A percentile compares a stretch with the other conserved stretches of the same genome.
phyloP scores from a whole-genome alignment of 2,113 vertebrate genomes.

The Pterocles gutturalis region DNA sequence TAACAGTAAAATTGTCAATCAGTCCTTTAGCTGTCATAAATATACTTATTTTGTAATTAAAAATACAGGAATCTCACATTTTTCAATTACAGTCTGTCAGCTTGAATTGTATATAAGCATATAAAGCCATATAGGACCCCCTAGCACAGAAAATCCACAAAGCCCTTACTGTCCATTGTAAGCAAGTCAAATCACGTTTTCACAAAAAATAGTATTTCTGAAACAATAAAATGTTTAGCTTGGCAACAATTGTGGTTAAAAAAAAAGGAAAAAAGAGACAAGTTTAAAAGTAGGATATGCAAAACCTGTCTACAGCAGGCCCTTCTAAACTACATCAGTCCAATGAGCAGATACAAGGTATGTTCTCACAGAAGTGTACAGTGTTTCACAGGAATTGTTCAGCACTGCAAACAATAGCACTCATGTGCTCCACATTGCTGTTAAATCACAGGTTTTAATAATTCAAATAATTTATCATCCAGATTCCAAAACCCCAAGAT shows the following conservation, averaged over 20 bases:
- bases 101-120: constrained; percentile 29
- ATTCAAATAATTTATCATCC: constrained; percentile 5
- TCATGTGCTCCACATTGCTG: not conserved
- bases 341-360: not conserved
- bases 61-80: constrained; percentile 49
- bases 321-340: not conserved
- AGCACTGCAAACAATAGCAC: not conserved
- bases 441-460: constrained; percentile 12
- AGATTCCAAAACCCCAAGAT: not conserved
- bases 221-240: not conserved
- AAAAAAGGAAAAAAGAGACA: not conserved
- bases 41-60: constrained; percentile 35
- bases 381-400: not conserved
- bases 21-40: constrained; percentile 44
- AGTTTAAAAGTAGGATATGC: not conserved
- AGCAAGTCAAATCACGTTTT: constrained; percentile 38
- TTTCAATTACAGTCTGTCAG: not conserved
- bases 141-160: constrained; percentile 51
- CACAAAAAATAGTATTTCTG: not conserved
- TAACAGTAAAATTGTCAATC: not conserved
- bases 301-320: not conserved
- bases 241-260: not conserved
- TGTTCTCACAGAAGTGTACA: not conserved
- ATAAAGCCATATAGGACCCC: constrained; percentile 50
- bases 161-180: constrained; percentile 50